Percentiles rank a stretch among this genome's conserved stretches.
Evolutionary conservation across 2,888 invertebrate species (phyloP).

Genomic region (Drosophila setosimentum): DNA sequence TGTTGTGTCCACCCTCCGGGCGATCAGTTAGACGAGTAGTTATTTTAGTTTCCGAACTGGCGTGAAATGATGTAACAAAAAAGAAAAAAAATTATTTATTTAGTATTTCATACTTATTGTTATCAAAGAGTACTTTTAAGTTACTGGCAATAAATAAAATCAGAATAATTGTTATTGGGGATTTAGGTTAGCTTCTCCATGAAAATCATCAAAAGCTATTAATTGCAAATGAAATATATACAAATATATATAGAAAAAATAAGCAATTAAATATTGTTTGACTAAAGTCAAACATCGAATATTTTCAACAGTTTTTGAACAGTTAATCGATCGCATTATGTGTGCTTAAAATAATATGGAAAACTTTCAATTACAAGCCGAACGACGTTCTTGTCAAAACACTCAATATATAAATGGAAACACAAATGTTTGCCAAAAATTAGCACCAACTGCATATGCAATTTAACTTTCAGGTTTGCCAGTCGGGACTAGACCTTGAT

Average conservation of each 20-base stretch:
- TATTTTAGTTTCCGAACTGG: background rate
- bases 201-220: background rate
- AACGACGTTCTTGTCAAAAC: background rate
- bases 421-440: background rate
- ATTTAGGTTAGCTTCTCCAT: background rate
- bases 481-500: conserved; percentile 1
- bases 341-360: background rate
- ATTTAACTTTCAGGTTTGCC: background rate
- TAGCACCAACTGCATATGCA: background rate
- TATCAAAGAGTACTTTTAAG: background rate
- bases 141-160: background rate
- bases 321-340: background rate
- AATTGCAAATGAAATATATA: too few species aligned
- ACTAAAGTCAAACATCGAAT: background rate
- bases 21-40: background rate
- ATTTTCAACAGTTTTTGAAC: background rate
- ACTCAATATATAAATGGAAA: background rate
- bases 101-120: background rate
- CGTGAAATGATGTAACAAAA: background rate
- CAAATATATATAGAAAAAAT: background rate
- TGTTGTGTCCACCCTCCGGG: background rate
- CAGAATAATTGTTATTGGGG: background rate
- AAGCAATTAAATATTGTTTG: background rate
- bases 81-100: background rate
- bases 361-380: background rate